Percentiles rank a stretch among this genome's conserved stretches.
phyloP scores from a whole-genome alignment of 1,140 invertebrate species.

The Lepidostoma basale region DNA sequence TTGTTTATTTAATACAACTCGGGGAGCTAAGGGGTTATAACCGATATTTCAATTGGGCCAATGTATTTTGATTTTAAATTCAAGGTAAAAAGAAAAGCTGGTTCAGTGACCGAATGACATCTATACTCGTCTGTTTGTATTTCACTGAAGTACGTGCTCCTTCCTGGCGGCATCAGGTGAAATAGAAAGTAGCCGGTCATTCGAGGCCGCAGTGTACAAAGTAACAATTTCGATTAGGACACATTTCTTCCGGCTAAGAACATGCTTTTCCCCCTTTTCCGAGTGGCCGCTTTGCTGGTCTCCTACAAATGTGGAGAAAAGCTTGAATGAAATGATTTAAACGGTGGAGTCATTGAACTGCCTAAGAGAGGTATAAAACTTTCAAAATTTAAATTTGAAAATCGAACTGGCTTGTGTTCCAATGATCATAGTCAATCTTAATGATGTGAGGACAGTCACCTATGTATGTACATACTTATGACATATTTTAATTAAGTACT shows the following conservation, averaged over 20 bases:
- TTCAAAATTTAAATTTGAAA: no score
- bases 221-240: neutral
- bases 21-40: conserved; percentile 1
- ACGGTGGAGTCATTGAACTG: conserved; percentile 9
- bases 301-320: neutral
- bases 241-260: neutral
- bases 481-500: no score
- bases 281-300: neutral
- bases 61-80: conserved; percentile 23
- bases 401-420: no score
- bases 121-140: conserved; percentile 25
- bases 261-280: neutral
- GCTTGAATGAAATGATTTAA: conserved; percentile 24
- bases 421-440: no score
- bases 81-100: conserved; percentile 19
- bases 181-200: conserved; percentile 14
- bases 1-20: no score
- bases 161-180: conserved; percentile 1
- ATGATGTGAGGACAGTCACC: no score
- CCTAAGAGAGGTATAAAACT: no score
- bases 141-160: conserved; percentile 24
- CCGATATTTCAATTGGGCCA: conserved; percentile 23
- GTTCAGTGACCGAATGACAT: conserved; percentile 20
- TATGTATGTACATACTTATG: no score
- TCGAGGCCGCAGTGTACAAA: neutral